Percentiles rank a stretch among this genome's conserved stretches.
Evolutionary conservation across 2,113 vertebrate species (phyloP).

Genomic region (Aramus guarauna): DNA sequence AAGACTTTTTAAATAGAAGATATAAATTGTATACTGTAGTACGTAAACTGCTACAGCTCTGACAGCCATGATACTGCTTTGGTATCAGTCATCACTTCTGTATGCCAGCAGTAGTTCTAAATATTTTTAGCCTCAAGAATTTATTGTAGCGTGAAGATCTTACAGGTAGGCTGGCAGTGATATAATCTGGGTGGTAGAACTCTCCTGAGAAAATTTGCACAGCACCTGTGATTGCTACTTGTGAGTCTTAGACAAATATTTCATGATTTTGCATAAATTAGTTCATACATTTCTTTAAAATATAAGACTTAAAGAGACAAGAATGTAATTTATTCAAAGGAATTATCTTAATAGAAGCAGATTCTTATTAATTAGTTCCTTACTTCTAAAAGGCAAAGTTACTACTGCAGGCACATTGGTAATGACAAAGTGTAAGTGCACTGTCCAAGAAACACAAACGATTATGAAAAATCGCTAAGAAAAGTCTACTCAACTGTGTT

Average conservation of each 20-base stretch:
- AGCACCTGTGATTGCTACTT: not conserved
- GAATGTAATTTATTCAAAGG: not conserved
- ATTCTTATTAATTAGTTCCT: conserved; percentile 43
- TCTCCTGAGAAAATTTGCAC: not conserved
- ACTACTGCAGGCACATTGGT: conserved; percentile 22
- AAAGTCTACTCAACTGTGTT: conserved; percentile 50
- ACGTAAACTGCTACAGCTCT: not conserved
- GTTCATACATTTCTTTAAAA: not conserved
- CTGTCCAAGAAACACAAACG: conserved; percentile 61
- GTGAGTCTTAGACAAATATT: not conserved
- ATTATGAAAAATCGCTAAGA: conserved; percentile 58
- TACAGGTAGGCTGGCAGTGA: not conserved
- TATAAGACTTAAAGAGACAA: not conserved
- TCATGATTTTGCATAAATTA: not conserved
- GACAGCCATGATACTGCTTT: not conserved
- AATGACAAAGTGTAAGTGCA: conserved; percentile 1
- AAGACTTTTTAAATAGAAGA: not conserved
- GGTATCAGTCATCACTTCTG: not conserved
- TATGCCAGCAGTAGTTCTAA: not conserved
- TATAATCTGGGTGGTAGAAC: not conserved
- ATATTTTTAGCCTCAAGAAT: not conserved
- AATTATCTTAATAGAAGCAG: not conserved
- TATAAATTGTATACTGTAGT: not conserved
- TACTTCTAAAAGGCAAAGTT: conserved; percentile 43
- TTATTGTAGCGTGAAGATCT: not conserved